phyloP scores from a whole-genome alignment of 64 coral and sea anemone genomes.

The Montipora foliosa region DNA sequence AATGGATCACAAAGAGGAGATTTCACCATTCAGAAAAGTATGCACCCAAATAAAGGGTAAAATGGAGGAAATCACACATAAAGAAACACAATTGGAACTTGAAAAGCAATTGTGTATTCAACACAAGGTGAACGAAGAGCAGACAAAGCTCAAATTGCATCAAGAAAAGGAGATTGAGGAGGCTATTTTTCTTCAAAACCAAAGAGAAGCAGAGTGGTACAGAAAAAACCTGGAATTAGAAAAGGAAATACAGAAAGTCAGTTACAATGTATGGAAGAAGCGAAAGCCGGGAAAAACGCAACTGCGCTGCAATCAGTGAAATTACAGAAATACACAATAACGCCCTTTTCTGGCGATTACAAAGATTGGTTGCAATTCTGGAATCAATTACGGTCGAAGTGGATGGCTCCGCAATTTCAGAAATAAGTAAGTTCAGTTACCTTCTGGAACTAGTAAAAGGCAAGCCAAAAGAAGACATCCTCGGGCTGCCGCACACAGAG shows the following conservation, averaged over 20 bases:
- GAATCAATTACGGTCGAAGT: slow-evolving; percentile 34
- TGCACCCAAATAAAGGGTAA: not conserved
- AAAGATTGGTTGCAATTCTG: slow-evolving; percentile 53
- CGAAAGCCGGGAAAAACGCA: not conserved
- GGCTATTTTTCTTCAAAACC: not conserved
- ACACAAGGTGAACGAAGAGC: not conserved
- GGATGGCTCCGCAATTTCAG: slow-evolving; percentile 48
- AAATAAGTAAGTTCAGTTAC: slow-evolving; percentile 76
- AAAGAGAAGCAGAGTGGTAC: not conserved
- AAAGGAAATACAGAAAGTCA: not conserved
- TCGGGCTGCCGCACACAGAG: slow-evolving; percentile 56
- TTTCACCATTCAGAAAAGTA: not conserved
- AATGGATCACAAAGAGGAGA: not conserved
- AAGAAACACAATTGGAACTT: not conserved
- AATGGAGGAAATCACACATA: not conserved
- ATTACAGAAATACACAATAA: slow-evolving; percentile 41
- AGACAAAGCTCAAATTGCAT: not conserved
- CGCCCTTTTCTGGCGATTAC: slow-evolving; percentile 44
- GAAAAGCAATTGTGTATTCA: not conserved
- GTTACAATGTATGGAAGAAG: not conserved
- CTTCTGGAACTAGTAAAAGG: slow-evolving; percentile 62
- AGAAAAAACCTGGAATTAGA: not conserved
- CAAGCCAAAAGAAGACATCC: slow-evolving; percentile 50
- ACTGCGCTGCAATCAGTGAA: slow-evolving; percentile 21
- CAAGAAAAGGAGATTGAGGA: not conserved